Evolutionary conservation across 2,113 vertebrate genomes (phyloP).

Genomic region (Nyctereutes procyonoides): DNA sequence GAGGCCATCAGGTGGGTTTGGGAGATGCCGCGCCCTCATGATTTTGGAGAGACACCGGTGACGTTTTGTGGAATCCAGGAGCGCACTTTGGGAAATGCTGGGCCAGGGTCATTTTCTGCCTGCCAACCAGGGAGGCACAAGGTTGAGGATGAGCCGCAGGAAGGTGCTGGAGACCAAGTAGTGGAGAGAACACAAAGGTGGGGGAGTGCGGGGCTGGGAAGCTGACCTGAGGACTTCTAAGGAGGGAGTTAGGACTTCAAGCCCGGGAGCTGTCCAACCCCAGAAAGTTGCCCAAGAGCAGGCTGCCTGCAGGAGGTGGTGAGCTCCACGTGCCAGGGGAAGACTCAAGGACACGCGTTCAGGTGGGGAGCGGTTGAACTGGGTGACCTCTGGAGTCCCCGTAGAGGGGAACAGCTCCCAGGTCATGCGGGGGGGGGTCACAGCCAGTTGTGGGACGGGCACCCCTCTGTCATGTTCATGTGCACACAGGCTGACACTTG

Average conservation of each 20-base stretch:
- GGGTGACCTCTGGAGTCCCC: not conserved
- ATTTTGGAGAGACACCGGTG: not conserved
- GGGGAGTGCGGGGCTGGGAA: not conserved
- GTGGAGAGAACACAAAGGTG: not conserved
- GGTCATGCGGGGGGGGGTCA: not conserved
- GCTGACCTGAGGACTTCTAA: not conserved
- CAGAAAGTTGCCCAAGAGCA: not conserved
- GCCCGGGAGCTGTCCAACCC: not conserved
- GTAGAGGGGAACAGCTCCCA: not conserved
- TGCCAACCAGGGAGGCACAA: not conserved
- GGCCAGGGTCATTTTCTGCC: not conserved
- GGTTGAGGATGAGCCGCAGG: not conserved
- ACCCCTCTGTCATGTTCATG: fast-evolving
- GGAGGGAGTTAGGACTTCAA: not conserved
- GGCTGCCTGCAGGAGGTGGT: not conserved
- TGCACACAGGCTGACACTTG: not conserved
- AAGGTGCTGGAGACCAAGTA: not conserved
- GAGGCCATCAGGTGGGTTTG: not conserved
- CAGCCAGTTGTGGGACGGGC: not conserved
- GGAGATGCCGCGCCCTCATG: not conserved
- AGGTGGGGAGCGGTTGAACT: not conserved
- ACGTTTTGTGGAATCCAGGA: fast-evolving
- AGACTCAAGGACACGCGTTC: not conserved
- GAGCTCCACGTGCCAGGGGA: no score
- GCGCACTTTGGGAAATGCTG: not conserved